Evolutionary conservation across 1,140 invertebrate species (phyloP), one percentile per base, ranked within the genome.

Genomic region (Rhynchophorus ferrugineus): DNA sequence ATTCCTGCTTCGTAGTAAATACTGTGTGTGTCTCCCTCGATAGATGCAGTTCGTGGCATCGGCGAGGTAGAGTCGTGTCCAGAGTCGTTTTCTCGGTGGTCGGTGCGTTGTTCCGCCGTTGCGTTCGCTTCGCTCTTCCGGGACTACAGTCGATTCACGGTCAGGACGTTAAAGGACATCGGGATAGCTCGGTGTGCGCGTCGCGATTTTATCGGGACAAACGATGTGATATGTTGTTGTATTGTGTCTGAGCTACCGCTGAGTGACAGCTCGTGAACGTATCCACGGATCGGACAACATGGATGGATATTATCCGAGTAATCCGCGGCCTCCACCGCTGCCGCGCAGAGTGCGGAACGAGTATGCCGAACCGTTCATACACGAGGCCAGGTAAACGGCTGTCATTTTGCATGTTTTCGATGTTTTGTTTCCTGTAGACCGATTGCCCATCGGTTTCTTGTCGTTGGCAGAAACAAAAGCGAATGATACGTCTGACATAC

Each of bases 301-400:
- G 75, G 75, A 76, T 70, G 70, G 71, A 55, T 76, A 74, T 66
- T 73, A 66, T 35, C 71, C 74, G 11, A 42, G 14, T 11, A 54
- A 54, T 35, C 44, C 39, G 49, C 67, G 74, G 50, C 75, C 75
- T 46, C 74, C 74, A 43, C 75, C 75, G 37, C 63, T 76, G 54
- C 74, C 74, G 38, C 69, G 73, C 37, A 71, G 73, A 43, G 71
- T 76, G 51, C 65, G 75, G 46, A 76, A 76, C 60, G 75, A 76
- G 52, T 76, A 76, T 61, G 75, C 75, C 17, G 75, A 76, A 58
- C 75, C 75, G 51, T 76, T 75, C 64, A 69, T 72, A 46, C 73
- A 75, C 57, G 74, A 76, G 60, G 66, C 73, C 57, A 75, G 68
- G 68, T 70, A 70, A 63, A 36, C 5, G 24, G n/a, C n/a, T n/a